Evolutionary conservation across 2,888 invertebrate genomes (phyloP), one percentile per base, ranked within the genome.

Genomic region (Branchipolynoe longqiensis): DNA sequence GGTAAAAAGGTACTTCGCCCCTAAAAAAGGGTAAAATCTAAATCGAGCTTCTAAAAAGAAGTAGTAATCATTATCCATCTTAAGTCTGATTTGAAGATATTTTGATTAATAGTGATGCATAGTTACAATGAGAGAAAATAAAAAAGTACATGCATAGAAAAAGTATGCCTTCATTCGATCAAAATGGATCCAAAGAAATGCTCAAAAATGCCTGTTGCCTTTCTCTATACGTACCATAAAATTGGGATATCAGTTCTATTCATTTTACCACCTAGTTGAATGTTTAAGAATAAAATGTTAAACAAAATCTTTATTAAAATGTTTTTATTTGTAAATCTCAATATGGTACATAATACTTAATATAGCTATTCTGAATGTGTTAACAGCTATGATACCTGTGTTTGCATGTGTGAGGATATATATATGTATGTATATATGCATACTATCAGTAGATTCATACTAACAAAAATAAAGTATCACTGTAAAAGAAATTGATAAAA

Each of bases 171-270:
- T 25, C 62, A 62, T 62, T 48, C 8, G 14, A 3, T n/a, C n/a
- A n/a, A 12, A 48, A 48, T 48, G 48, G 18, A 48, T 12, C 48
- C 48, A 48, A 48, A 48, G 8, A 48, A 48, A 48, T 12, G 48
- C 8, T 48, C 8, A 48, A 48, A 48, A 12, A 48, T 48, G 8
- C 18, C 18, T 48, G 18, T 18, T 18, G 48, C 8, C 48, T 48
- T 48, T 33, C 69, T 1, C 25, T 33, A 69, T 69, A 69, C 69
- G 69, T 69, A 69, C 69, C 69, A 69, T 36, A 69, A 36, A 36
- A 69, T 69, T 69, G 69, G 69, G n/a, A 69, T 36, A 69, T 69
- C 38, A 69, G 38, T 6, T 33, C 38, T 38, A 1, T 36, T 18
- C 38, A 36, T 69, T 69, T 38, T 69, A 69, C 62, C 14, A 62